These are phyloP conservation scores for Zootoca vivipara DNA, from an alignment of 2,113 vertebrate genomes.

Conservation along the genomic window DNA sequence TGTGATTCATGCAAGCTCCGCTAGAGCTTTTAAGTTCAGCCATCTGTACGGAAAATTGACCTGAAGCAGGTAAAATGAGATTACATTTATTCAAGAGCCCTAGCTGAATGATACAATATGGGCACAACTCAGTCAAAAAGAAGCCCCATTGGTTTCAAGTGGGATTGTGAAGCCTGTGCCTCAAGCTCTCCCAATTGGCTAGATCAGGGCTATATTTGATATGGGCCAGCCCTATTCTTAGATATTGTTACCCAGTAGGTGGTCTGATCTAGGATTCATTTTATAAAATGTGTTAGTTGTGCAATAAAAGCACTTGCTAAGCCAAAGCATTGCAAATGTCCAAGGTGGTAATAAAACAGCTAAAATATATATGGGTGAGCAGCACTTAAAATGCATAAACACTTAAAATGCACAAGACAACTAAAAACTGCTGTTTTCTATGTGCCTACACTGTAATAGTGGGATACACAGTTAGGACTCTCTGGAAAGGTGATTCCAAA, in stretches of 20 bases:
- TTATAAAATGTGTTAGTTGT: not conserved
- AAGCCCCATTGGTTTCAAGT: not conserved
- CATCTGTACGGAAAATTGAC: not conserved
- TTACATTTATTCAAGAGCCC: conserved; percentile 16
- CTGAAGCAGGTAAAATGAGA: not conserved
- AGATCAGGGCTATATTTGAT: not conserved
- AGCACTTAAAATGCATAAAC: not conserved
- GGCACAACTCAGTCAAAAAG: not conserved
- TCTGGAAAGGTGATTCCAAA: not conserved
- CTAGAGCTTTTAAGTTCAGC: conserved; percentile 31
- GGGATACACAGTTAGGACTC: not conserved
- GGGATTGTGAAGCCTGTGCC: not conserved
- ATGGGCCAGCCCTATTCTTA: not conserved
- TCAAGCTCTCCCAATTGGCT: not conserved
- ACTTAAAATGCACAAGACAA: too few species aligned
- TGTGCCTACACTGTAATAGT: not conserved
- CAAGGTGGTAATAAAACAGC: not conserved
- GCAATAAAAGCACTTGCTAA: not conserved
- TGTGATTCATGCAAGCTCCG: conserved; percentile 29
- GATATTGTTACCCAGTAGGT: not conserved
- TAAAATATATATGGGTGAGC: not conserved
- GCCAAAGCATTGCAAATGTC: not conserved
- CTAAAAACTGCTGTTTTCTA: not conserved
- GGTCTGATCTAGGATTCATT: not conserved
- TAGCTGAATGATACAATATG: not conserved